Conservation (phyloP, 2,888 invertebrate genomes). For the Uropetala carovei region DNA sequence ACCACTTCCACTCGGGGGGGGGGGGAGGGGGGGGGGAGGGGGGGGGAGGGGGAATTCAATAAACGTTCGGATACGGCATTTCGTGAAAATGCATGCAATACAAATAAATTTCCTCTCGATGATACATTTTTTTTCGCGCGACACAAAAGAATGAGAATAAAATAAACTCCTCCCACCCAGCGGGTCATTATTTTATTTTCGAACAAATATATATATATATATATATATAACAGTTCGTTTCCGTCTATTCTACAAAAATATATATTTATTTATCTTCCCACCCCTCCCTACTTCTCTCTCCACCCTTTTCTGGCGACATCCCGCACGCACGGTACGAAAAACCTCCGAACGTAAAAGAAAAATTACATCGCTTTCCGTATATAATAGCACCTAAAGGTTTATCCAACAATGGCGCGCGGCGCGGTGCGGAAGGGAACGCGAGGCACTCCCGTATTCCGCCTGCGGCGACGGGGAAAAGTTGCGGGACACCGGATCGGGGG, state of each 20-base stretch:
- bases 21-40: no score
- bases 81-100: not conserved
- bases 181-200: not conserved
- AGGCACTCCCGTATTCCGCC: not conserved
- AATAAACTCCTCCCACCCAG: not conserved
- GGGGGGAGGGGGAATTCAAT: no score
- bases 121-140: not conserved
- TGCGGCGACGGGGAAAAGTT: not conserved
- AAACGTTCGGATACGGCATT: not conserved
- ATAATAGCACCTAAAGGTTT: slow-evolving; percentile 22
- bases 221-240: not conserved
- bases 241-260: not conserved
- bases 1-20: not conserved
- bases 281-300: not conserved
- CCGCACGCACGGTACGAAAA: not conserved
- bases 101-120: not conserved
- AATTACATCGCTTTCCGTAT: slow-evolving; percentile 31
- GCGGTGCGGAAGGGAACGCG: not conserved
- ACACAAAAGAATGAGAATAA: not conserved
- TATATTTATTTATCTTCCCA: not conserved
- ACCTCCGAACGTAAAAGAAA: not conserved
- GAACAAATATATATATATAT: no score
- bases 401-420: slow-evolving; percentile 33
- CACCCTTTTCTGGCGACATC: not conserved
- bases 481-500: not conserved